These are phyloP conservation scores for Tiaroga cobitis DNA, from an alignment of 2,797 vertebrate species.

Conservation along the genomic window DNA sequence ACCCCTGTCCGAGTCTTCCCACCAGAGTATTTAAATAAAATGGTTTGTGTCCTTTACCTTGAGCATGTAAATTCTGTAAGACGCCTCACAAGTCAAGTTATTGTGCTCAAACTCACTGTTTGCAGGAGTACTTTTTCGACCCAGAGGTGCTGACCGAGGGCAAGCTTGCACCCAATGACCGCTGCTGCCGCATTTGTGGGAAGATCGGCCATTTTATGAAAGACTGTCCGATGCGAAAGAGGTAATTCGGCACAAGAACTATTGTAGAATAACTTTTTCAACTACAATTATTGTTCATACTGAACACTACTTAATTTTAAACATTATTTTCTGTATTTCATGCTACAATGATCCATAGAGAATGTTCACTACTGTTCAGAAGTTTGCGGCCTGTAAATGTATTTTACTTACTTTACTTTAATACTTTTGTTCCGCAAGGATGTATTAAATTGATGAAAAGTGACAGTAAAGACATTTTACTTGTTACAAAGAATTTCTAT, in stretches of 20 bases:
- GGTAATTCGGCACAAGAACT: constrained; percentile 73
- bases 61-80: neutral
- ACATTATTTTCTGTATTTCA: neutral
- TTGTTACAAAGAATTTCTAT: neutral
- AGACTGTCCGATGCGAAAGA: constrained; percentile 91
- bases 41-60: constrained; percentile 77
- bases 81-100: neutral
- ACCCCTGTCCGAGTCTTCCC: constrained; percentile 85
- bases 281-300: neutral
- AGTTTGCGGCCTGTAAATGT: neutral
- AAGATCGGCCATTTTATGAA: constrained; percentile 99
- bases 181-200: constrained; percentile 95
- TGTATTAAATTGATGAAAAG: neutral
- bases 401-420: too few species aligned
- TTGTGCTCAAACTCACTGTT: neutral
- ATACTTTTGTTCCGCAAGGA: neutral
- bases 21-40: constrained; percentile 83
- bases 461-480: neutral
- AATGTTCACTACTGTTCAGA: neutral
- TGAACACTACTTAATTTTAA: neutral
- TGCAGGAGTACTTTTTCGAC: constrained; percentile 95
- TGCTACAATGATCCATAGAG: too few species aligned
- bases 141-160: constrained; percentile 93
- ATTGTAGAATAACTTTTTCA: neutral
- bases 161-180: constrained; percentile 92